Evolutionary conservation across 2,888 invertebrate species (phyloP).

Genomic region (Cephus spinipes): DNA sequence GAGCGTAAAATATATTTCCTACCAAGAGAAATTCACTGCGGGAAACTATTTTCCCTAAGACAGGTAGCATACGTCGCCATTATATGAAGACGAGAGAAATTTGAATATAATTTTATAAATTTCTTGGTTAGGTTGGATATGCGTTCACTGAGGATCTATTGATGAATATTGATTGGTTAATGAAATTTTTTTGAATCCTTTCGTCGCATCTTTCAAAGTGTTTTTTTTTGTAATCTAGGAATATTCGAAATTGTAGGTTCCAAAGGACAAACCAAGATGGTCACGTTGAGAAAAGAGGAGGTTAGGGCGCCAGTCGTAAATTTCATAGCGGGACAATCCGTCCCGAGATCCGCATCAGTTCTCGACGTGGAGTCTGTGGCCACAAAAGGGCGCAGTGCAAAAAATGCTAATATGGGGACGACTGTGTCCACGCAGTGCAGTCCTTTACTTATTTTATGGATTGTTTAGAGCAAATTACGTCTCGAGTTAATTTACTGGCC

Average conservation of each 20-base stretch:
- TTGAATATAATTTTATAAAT: not conserved
- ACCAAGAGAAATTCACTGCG: conserved; percentile 10
- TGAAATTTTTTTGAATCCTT: not conserved
- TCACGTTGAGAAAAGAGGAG: not conserved
- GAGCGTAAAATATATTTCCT: conserved; percentile 17
- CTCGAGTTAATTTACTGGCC: conserved; percentile 38
- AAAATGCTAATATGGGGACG: conserved; percentile 23
- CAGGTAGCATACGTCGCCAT: conserved; percentile 9
- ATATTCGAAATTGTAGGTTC: not conserved
- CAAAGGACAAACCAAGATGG: not conserved
- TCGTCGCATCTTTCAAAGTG: not conserved
- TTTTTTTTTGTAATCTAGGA: not conserved
- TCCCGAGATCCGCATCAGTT: conserved; percentile 14
- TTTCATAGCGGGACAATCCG: conserved; percentile 22
- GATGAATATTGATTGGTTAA: not conserved
- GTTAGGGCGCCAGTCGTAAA: conserved; percentile 28
- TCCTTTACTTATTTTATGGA: conserved; percentile 35
- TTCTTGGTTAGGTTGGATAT: not conserved
- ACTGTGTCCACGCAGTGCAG: conserved; percentile 14
- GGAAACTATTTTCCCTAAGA: conserved; percentile 15
- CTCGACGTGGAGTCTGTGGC: conserved; percentile 14
- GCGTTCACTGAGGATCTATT: not conserved
- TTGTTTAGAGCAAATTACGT: conserved; percentile 35
- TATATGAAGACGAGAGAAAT: not conserved
- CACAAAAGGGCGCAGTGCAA: conserved; percentile 23